phyloP scores from a whole-genome alignment of 1,140 invertebrate genomes.

The Drosophila erecta region DNA sequence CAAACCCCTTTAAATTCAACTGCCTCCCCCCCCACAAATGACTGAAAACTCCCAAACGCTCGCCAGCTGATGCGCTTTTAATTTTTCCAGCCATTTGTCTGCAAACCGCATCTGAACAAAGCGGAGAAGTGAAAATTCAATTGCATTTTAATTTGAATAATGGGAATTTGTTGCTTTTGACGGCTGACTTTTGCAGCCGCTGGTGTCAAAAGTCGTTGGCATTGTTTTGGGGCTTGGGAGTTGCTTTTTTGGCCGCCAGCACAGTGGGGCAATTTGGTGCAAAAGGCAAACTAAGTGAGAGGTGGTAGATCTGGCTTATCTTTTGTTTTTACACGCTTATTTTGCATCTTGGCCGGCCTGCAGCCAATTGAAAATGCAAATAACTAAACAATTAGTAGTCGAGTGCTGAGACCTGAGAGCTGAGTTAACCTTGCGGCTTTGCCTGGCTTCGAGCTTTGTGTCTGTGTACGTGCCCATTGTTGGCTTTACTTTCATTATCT shows the following conservation, averaged over 20 bases:
- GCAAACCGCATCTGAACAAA: slow-evolving; percentile 38
- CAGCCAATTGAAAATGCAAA: slow-evolving; percentile 63
- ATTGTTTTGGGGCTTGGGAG: slow-evolving; percentile 56
- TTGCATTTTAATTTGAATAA: slow-evolving; percentile 81
- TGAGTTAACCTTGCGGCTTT: slow-evolving; percentile 73
- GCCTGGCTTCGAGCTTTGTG: slow-evolving; percentile 15
- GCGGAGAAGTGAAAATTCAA: slow-evolving; percentile 78
- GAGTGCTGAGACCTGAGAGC: slow-evolving; percentile 37
- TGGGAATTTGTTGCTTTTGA: slow-evolving; percentile 71
- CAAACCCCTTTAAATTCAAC: slow-evolving; percentile 8
- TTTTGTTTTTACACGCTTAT: slow-evolving; percentile 21
- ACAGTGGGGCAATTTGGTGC: slow-evolving; percentile 43
- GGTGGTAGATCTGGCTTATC: slow-evolving; percentile 9
- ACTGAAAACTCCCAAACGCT: slow-evolving; percentile 26
- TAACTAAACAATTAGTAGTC: slow-evolving; percentile 42
- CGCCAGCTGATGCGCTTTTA: slow-evolving; percentile 53
- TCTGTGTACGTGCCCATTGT: slow-evolving; percentile 66
- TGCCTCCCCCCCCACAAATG: slow-evolving; percentile 20
- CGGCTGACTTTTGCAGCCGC: slow-evolving; percentile 36
- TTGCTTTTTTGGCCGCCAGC: slow-evolving; percentile 30
- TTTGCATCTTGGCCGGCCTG: slow-evolving; percentile 20
- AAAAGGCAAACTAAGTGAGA: slow-evolving; percentile 40
- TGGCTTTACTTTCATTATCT: slow-evolving; percentile 70
- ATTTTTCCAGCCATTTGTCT: slow-evolving; percentile 45
- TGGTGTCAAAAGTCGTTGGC: slow-evolving; percentile 70